These are phyloP conservation scores for Lycaon pictus DNA, from an alignment of 2,113 vertebrate genomes.

Conservation along the genomic window DNA sequence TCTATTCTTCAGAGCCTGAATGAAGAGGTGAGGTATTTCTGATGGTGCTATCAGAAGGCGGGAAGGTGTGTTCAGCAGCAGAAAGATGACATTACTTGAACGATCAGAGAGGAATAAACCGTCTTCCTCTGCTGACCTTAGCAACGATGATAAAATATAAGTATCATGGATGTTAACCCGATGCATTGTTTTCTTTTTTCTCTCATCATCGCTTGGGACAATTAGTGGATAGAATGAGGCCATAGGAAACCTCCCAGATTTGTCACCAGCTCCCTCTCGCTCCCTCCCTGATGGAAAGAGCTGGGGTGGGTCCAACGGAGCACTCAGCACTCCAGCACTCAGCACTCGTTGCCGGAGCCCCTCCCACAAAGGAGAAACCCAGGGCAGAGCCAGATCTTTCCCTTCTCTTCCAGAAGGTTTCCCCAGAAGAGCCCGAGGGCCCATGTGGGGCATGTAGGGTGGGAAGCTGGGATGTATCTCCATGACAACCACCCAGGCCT, in stretches of 20 bases:
- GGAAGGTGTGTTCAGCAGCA: slow-evolving; percentile 63
- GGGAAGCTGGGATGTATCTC: slow-evolving; percentile 83
- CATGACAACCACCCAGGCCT: slow-evolving; percentile 85
- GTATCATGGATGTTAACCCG: slow-evolving; percentile 81
- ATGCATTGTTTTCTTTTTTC: slow-evolving; percentile 81
- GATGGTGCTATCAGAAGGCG: background rate
- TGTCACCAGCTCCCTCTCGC: slow-evolving; percentile 8
- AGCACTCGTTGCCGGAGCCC: slow-evolving; percentile 63
- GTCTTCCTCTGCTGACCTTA: slow-evolving; percentile 82
- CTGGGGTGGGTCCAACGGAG: slow-evolving; percentile 77
- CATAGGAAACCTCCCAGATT: slow-evolving; percentile 65
- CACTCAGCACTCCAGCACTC: background rate
- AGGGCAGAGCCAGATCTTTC: slow-evolving; percentile 73
- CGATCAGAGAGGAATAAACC: slow-evolving; percentile 76
- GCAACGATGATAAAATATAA: slow-evolving; percentile 83
- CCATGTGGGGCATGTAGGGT: slow-evolving; percentile 74
- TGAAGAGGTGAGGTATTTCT: slow-evolving; percentile 52
- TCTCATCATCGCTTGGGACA: slow-evolving; percentile 82
- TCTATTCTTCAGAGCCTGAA: slow-evolving; percentile 39
- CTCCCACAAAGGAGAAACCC: background rate
- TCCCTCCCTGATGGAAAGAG: slow-evolving; percentile 55
- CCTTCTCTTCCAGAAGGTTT: slow-evolving; percentile 82
- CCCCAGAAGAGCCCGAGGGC: slow-evolving; percentile 60
- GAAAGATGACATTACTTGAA: slow-evolving; percentile 7
- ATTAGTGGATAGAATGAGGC: slow-evolving; percentile 83